Evolutionary conservation across 2,797 vertebrate species (phyloP).

Genomic region (Ctenopoma multispine): DNA sequence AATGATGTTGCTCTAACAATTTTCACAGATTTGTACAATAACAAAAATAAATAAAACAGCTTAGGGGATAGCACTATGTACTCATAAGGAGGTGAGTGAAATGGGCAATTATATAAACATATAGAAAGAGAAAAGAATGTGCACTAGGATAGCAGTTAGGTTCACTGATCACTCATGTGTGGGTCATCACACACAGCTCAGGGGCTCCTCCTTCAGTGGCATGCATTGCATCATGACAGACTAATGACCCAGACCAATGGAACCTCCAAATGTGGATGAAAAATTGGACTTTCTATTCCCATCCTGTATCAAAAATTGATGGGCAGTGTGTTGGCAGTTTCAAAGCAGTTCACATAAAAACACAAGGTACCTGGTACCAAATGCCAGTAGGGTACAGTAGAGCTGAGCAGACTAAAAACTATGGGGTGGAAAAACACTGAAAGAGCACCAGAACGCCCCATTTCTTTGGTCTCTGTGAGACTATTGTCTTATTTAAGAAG

Average conservation of each 20-base stretch:
- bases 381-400: no score
- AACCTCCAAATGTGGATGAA: not conserved
- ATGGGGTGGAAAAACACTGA: no score
- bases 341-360: not conserved
- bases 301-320: not conserved
- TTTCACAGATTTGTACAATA: constrained; percentile 23
- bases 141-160: constrained; percentile 3
- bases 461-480: constrained; percentile 69
- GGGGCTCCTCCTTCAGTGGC: constrained; percentile 1
- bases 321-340: no score
- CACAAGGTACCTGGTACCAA: no score
- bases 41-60: constrained; percentile 5
- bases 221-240: not conserved
- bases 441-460: constrained; percentile 2
- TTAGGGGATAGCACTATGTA: constrained; percentile 7
- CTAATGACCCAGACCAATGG: not conserved
- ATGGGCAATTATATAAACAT: not conserved
- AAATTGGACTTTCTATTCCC: not conserved
- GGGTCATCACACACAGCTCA: constrained; percentile 8
- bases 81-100: not conserved
- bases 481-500: constrained; percentile 32
- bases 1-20: constrained; percentile 11
- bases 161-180: constrained; percentile 8
- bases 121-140: not conserved
- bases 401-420: no score